A percentile compares a stretch with the other conserved stretches of the same genome.
These are phyloP conservation scores for Atherinosoma microstoma DNA, from an alignment of 2,797 vertebrate species.

Conservation along the genomic window DNA sequence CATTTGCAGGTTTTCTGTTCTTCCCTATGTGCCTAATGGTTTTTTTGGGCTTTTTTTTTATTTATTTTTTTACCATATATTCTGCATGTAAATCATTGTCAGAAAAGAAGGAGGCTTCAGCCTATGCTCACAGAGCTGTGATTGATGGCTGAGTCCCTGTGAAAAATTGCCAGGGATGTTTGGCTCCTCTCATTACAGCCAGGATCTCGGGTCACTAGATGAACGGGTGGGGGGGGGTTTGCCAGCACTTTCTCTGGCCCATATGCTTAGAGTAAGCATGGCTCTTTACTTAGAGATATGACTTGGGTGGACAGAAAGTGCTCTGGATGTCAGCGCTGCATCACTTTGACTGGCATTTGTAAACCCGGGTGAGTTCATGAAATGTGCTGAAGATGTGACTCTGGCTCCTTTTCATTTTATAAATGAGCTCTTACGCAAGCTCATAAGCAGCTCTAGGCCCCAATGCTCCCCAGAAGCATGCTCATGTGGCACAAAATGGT, in stretches of 20 bases:
- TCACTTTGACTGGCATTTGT: constrained; percentile 68
- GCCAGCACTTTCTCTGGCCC: constrained; percentile 7
- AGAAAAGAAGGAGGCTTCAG: constrained; percentile 9
- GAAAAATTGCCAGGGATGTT: constrained; percentile 43
- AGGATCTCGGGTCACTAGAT: constrained; percentile 27
- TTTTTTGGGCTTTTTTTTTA: background rate
- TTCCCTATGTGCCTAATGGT: background rate
- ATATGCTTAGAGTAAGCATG: constrained; percentile 31
- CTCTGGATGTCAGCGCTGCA: constrained; percentile 35
- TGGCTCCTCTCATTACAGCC: constrained; percentile 38
- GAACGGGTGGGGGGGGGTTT: background rate
- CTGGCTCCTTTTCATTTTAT: constrained; percentile 66
- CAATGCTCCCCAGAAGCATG: constrained; percentile 41
- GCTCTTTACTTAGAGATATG: constrained; percentile 54
- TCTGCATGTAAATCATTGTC: constrained; percentile 7
- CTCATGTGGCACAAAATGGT: constrained; percentile 62
- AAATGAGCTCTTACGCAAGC: constrained; percentile 73
- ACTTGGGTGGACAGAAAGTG: constrained; percentile 50
- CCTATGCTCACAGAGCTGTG: constrained; percentile 31
- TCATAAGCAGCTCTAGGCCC: constrained; percentile 41
- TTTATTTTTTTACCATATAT: constrained; percentile 1
- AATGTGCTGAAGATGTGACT: constrained; percentile 75
- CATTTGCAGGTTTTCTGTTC: background rate
- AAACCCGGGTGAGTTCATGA: constrained; percentile 59
- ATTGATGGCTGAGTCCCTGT: constrained; percentile 62